phyloP scores from a whole-genome alignment of 2,113 vertebrate genomes.

The Loxodonta africana region DNA sequence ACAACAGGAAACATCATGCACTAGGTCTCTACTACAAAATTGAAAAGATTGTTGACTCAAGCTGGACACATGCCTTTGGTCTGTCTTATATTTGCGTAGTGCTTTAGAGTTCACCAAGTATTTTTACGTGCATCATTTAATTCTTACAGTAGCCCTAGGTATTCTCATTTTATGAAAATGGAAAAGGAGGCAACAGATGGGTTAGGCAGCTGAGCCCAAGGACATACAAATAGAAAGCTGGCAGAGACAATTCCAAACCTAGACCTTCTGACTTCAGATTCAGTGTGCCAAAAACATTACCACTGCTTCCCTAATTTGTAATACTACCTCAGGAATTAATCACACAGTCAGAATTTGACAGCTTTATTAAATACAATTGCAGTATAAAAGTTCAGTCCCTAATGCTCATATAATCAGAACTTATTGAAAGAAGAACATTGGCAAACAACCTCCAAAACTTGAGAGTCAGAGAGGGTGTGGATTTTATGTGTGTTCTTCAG shows the following conservation, averaged over 20 bases:
- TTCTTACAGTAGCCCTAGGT: not conserved
- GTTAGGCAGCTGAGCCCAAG: not conserved
- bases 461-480: not conserved
- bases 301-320: not conserved
- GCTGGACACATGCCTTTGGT: not conserved
- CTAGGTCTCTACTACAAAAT: constrained; percentile 9
- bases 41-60: constrained; percentile 41
- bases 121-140: not conserved
- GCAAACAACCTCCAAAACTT: not conserved
- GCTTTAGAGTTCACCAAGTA: constrained; percentile 4
- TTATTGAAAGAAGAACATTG: not conserved
- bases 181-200: not conserved
- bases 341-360: constrained; percentile 15
- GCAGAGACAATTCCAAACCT: not conserved
- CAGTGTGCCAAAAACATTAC: not conserved
- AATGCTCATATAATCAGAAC: not conserved
- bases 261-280: constrained; percentile 18
- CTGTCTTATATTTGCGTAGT: constrained; percentile 27
- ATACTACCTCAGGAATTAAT: not conserved
- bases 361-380: constrained; percentile 2
- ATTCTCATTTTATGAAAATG: constrained; percentile 26
- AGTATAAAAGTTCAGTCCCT: not conserved
- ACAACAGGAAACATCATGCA: not conserved
- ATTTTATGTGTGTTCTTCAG: not conserved
- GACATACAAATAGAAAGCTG: constrained; percentile 44